Evolutionary conservation across 2,113 vertebrate genomes (phyloP), one percentile per base, ranked within the genome.

Genomic region (Marmota flaviventris): DNA sequence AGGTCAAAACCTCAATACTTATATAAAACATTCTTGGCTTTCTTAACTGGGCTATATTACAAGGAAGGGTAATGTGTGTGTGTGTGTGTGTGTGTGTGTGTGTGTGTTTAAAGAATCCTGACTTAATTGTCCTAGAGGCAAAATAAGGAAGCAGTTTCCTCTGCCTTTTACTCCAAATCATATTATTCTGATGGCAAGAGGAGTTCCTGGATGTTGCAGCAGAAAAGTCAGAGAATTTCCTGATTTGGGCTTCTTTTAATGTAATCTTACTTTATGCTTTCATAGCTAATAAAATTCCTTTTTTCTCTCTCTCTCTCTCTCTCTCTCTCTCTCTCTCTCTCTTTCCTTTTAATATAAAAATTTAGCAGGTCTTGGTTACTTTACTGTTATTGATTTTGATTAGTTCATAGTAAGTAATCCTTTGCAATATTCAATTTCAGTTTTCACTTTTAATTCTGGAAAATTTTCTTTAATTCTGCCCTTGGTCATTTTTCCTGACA

Each of bases 331-430:
- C 56, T 56, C 17, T 75, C 8, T 93, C 45, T 51, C 11, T 25
- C n/a, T 91, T 88, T 91, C 70, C 10, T 45, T 56, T 32, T 81
- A 91, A 79, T 72, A 39, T 92, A 91, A 85, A 93, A 5, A 73
- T 58, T 85, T 82, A 70, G 69, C 45, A 90, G 16, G 34, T 86
- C 84, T 85, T 67, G 16, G 2, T 93, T 83, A 67, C 27, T 87
- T 85, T 67, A 85, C 48, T 93, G 5, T 14, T 86, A 58, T 1
- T 67, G 13, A 77, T 96, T 88, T 91, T 96, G 13, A 56, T 45
- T 37, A 51, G 1, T 22, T 58, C 42, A 48, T 67, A 89, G 11
- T 32, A 96, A 70, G 2, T 63, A 63, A 63, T 63, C 5, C 5
- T 61, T 88, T 95, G 51, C 2, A 89, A n/a, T 61, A 78, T 67